phyloP scores from a whole-genome alignment of 1,140 invertebrate species.

The Helicoverpa armigera region DNA sequence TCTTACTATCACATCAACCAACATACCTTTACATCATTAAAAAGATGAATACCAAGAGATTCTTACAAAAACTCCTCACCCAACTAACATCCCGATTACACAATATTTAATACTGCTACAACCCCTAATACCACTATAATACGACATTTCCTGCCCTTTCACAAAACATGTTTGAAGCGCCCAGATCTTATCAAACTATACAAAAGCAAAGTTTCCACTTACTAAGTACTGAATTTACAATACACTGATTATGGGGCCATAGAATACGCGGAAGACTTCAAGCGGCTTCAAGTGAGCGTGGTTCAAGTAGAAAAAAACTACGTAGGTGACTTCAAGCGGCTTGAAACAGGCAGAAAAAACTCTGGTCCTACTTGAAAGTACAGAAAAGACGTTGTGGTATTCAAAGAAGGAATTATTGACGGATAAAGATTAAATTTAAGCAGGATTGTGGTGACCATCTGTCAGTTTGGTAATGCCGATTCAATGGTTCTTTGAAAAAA shows the following conservation, averaged over 20 bases:
- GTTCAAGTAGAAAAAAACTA: background rate
- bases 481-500: background rate
- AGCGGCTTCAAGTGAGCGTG: background rate
- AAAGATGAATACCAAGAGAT: too few species aligned
- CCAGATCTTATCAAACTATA: constrained; percentile 36
- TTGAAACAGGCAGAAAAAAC: background rate
- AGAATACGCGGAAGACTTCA: background rate
- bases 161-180: constrained; percentile 35
- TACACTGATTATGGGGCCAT: constrained; percentile 28
- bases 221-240: constrained; percentile 26
- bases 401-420: background rate
- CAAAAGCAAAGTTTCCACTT: constrained; percentile 34
- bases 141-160: constrained; percentile 39
- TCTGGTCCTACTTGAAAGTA: background rate
- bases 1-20: too few species aligned
- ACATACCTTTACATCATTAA: too few species aligned
- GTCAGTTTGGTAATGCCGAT: background rate
- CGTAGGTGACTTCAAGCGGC: background rate
- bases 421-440: background rate
- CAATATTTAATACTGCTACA: background rate
- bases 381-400: background rate
- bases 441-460: background rate
- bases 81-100: background rate
- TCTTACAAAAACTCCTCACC: background rate
- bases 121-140: constrained; percentile 28